Evolutionary conservation across 2,113 vertebrate genomes (phyloP), one percentile per base, ranked within the genome.

Genomic region (Platysteira castanea): DNA sequence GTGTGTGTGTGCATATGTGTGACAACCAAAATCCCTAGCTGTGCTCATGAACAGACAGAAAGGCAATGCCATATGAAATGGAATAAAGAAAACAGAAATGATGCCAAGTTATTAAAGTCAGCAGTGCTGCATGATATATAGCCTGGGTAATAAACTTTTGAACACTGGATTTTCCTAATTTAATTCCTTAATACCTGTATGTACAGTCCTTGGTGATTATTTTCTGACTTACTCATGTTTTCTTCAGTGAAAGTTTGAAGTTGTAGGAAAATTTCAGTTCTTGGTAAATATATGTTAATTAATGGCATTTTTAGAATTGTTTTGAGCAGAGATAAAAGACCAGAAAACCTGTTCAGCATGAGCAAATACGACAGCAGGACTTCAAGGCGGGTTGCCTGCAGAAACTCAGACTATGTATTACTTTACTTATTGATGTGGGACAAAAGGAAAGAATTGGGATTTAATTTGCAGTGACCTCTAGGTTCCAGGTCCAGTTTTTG

Each of bases 1-100:
- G 30, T 31, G n/a, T 11, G 56, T 0, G 20, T 13, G 37, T 17
- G 4, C 3, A 2, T 23, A 15, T 2, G 0, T 12, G 37, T 54
- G 59, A 52, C 63, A 76, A 47, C 59, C 70, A 60, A 54, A 17
- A 7, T 37, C 83, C 49, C 31, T 61, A 0, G 28, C 3, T 82
- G n/a, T 28, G n/a, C 42, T 75, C 28, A 11, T 41, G 37, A 73
- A 27, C 31, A 10, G 23, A 14, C 41, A 73, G 68, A 39, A 44
- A 49, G 41, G 24, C 47, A 64, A 5, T 9, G 7, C 6, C 9
- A 2, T 28, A 26, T 2, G 5, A 64, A 70, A 44, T 28, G 1
- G 1, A 70, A 27, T 5, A 85, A 46, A 59, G 33, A 30, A 59
- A 53, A 50, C 5, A 33, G 33, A 20, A 49, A 19, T 16, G 4